Percentiles rank a stretch among this genome's conserved stretches.
Conservation (phyloP, 2,113 vertebrate genomes). For the Elachura formosa region DNA sequence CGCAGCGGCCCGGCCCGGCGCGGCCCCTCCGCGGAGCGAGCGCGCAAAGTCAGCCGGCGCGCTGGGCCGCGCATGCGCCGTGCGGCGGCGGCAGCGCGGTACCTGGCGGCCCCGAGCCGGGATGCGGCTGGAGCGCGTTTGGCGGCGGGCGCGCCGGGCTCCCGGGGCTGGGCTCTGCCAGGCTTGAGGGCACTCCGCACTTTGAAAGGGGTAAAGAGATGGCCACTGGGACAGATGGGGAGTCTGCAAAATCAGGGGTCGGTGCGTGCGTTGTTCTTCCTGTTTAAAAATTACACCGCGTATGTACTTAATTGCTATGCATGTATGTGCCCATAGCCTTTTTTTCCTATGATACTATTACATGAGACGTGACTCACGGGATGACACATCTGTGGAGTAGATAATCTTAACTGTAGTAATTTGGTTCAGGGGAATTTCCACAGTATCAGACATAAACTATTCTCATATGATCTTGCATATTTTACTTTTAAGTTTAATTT, state of each 20-base stretch:
- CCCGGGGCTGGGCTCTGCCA: background rate
- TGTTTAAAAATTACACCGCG: background rate
- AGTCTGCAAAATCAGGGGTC: background rate
- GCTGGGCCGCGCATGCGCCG: conserved; percentile 32
- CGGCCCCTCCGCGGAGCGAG: background rate
- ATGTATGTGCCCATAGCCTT: background rate
- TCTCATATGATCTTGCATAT: background rate
- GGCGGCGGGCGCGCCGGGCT: background rate
- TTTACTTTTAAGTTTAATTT: background rate
- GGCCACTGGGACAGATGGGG: background rate
- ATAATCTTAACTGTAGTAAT: background rate
- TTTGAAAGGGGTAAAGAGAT: background rate
- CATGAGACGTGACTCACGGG: background rate
- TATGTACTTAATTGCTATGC: background rate
- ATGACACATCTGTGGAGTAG: conserved; percentile 11
- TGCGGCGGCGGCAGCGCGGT: background rate
- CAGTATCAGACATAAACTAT: background rate
- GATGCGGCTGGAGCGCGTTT: background rate
- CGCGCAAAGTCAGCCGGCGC: conserved; percentile 42
- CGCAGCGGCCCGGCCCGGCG: background rate
- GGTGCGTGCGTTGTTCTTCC: background rate
- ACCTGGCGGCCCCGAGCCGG: background rate
- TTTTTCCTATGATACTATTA: background rate
- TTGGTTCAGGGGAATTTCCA: background rate
- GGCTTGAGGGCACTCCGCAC: background rate